Evolutionary conservation across 2,797 vertebrate species (phyloP), one percentile per base, ranked within the genome.

Genomic region (Nasua narica): DNA sequence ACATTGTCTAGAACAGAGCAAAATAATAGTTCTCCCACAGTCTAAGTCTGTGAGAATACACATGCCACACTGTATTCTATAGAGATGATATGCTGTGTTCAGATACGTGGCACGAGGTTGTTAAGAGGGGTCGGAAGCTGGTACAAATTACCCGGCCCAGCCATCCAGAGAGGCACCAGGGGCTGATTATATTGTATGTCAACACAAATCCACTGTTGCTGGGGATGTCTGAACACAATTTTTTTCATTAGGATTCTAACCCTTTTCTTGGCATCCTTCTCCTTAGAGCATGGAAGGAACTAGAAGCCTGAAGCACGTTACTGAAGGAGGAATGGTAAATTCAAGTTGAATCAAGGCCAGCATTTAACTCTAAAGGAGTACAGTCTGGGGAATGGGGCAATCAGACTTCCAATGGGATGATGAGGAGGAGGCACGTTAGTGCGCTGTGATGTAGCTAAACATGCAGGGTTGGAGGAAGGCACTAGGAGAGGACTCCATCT

Each of bases 81-180:
- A 65, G 81, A 83, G 60, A 90, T 58, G 60, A 78, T 83, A 19
- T 3, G 40, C 54, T 83, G 4, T 90, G 60, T 77, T 84, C 32
- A 37, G 12, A 18, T n/a, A 78, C 90, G 18, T 79, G 60, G 60
- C 70, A 43, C 21, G 32, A 79, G 62, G 48, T 50, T 83, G 74
- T 81, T 94, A 83, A 84, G 72, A 70, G 29, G 29, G 48, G 29
- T 67, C 8, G 4, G 92, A 54, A 86, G 69, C 67, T 72, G 16
- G 48, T 88, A 50, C 52, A 96, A 94, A 90, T 90, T 50, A 70
- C 81, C 77, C n/a, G 74, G 52, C 58, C 58, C 67, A 78, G 60
- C 29, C 69, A 65, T 70, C 86, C 58, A 90, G 79, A 94, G 85
- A 87, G 52, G 79, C 86, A 77, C 69, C 21, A 50, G 58, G 32